Conservation (phyloP, 2,113 vertebrate species). For the Trematomus loennbergii region DNA sequence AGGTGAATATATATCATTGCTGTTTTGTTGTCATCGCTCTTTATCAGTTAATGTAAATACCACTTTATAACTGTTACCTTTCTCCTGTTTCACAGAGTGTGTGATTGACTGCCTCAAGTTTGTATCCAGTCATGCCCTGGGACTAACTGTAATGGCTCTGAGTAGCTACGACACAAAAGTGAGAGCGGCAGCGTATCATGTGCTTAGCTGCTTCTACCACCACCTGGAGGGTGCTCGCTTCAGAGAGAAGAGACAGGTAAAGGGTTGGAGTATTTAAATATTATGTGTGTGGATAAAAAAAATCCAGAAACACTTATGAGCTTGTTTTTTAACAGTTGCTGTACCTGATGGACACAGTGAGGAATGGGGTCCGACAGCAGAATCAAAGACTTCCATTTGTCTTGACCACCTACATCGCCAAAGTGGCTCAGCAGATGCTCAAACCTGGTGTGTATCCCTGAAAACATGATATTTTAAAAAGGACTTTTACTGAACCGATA, state of each 20-base stretch:
- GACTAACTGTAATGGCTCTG: conserved; percentile 88
- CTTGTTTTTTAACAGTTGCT: conserved; percentile 84
- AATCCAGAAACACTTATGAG: background rate
- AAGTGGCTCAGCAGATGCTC: conserved; percentile 90
- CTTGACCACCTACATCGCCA: conserved; percentile 86
- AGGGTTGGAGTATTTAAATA: background rate
- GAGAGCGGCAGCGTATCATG: conserved; percentile 87
- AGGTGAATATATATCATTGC: conserved; percentile 80
- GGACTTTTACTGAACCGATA: no score
- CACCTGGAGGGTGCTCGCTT: conserved; percentile 91
- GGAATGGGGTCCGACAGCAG: conserved; percentile 87
- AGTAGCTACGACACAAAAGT: conserved; percentile 92
- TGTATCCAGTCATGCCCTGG: conserved; percentile 90
- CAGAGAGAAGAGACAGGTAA: conserved; percentile 90
- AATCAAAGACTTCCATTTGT: conserved; percentile 90
- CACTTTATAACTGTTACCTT: background rate
- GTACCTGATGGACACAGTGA: conserved; percentile 91
- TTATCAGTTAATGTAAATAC: background rate
- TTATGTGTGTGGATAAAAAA: background rate
- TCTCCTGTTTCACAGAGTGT: conserved; percentile 82
- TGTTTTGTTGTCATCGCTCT: background rate
- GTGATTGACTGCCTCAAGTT: conserved; percentile 94
- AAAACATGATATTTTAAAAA: background rate
- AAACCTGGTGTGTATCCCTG: conserved; percentile 88
- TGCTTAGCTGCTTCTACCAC: conserved; percentile 89